A percentile compares a stretch with the other conserved stretches of the same genome.
phyloP scores from a whole-genome alignment of 2,888 invertebrate species.

The Ctenicera cuprea region DNA sequence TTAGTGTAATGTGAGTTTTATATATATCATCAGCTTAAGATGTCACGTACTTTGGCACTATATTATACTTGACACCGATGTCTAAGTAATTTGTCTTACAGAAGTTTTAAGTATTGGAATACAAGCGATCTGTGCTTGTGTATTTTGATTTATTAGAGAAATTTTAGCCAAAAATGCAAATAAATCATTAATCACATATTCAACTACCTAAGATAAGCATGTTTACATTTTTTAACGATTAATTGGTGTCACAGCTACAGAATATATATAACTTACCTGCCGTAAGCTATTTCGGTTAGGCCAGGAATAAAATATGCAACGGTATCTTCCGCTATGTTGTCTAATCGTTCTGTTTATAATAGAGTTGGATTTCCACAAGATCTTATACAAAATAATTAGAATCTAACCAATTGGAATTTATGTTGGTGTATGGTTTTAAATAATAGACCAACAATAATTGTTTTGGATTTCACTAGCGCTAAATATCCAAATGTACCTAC shows the following conservation, averaged over 20 bases:
- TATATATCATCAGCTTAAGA: conserved; percentile 56
- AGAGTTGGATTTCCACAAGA: no score
- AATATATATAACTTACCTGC: conserved; percentile 16
- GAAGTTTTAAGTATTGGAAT: conserved; percentile 39
- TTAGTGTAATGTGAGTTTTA: conserved; percentile 50
- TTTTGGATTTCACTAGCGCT: no score
- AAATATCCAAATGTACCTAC: no score
- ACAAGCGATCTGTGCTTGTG: conserved; percentile 39
- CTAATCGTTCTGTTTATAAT: no score
- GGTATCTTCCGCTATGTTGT: not conserved
- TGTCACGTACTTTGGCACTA: conserved; percentile 55
- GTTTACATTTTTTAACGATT: conserved; percentile 22
- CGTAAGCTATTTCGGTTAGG: not conserved
- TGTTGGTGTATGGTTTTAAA: no score
- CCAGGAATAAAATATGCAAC: not conserved
- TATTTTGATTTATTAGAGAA: conserved; percentile 42
- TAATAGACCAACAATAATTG: no score
- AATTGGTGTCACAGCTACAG: conserved; percentile 1
- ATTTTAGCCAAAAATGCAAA: conserved; percentile 42
- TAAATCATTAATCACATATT: conserved; percentile 45
- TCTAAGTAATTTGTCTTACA: conserved; percentile 54
- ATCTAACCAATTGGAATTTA: no score
- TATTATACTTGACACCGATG: conserved; percentile 55
- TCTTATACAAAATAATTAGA: no score
- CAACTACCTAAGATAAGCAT: conserved; percentile 33